Evolutionary conservation across 2,797 vertebrate genomes (phyloP).

Genomic region (Bradypus variegatus): DNA sequence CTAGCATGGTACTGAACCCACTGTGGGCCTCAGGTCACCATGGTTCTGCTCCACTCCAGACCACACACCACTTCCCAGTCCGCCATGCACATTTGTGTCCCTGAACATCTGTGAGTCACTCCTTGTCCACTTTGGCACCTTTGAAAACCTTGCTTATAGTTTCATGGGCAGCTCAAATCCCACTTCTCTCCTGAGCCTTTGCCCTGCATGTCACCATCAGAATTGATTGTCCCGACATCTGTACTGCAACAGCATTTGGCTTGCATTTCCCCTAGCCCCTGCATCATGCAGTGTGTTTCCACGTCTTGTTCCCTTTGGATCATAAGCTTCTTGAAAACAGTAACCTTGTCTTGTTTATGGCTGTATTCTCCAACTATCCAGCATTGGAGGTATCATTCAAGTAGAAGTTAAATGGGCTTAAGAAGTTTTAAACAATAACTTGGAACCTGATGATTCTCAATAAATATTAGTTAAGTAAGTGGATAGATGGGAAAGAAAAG

Average conservation of each 20-base stretch:
- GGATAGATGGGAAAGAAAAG: not conserved
- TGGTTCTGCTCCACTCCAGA: not conserved
- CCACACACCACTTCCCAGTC: not conserved
- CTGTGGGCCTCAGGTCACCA: not conserved
- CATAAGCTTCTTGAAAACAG: not conserved
- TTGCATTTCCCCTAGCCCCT: not conserved
- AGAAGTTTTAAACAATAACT: not conserved
- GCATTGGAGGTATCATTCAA: not conserved
- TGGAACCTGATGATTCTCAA: not conserved
- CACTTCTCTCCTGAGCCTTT: not conserved
- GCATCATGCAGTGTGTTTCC: not conserved
- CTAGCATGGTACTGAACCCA: not conserved
- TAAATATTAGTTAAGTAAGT: not conserved
- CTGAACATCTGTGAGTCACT: too few species aligned
- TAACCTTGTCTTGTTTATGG: not conserved
- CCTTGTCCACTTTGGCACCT: not conserved
- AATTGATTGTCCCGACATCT: accelerated
- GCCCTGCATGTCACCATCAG: not conserved
- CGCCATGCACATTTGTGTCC: not conserved
- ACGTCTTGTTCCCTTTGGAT: not conserved
- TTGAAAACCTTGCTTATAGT: not conserved
- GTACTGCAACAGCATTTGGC: not conserved
- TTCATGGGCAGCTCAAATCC: not conserved
- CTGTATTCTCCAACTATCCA: not conserved
- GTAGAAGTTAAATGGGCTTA: not conserved